Evolutionary conservation across 1,140 invertebrate genomes (phyloP).

Genomic region (Leptopilina boulardi): DNA sequence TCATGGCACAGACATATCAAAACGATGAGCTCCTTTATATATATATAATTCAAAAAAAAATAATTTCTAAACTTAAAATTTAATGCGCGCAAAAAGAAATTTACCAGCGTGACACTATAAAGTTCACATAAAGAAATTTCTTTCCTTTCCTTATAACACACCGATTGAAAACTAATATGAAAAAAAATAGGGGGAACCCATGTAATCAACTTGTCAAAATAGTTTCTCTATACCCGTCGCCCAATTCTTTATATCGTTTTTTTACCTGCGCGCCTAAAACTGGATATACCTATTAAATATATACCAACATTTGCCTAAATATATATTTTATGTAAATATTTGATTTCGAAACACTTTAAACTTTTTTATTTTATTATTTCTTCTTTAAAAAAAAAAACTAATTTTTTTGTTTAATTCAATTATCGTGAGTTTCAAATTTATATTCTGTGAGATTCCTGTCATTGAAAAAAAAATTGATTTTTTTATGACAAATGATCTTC

Average conservation of each 20-base stretch:
- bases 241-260: conserved; percentile 16
- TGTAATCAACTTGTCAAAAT: conserved; percentile 61
- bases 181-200: conserved; percentile 14
- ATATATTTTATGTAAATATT: not conserved
- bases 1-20: conserved; percentile 40
- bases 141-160: conserved; percentile 45
- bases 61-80: conserved; percentile 37
- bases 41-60: conserved; percentile 46
- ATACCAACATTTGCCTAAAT: not conserved
- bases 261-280: not conserved
- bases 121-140: conserved; percentile 46
- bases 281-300: not conserved
- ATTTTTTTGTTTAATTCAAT: conserved; percentile 4
- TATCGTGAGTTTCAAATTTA: not conserved
- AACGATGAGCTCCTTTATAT: conserved; percentile 43
- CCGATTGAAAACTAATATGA: conserved; percentile 44
- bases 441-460: not conserved
- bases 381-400: not conserved
- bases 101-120: not conserved
- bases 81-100: not conserved
- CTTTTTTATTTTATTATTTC: not conserved
- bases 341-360: not conserved
- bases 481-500: not conserved
- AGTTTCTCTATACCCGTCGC: conserved; percentile 45
- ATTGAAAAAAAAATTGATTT: not conserved